Conservation (phyloP, 2,797 vertebrate genomes). For the Macroramphosus scolopax region DNA sequence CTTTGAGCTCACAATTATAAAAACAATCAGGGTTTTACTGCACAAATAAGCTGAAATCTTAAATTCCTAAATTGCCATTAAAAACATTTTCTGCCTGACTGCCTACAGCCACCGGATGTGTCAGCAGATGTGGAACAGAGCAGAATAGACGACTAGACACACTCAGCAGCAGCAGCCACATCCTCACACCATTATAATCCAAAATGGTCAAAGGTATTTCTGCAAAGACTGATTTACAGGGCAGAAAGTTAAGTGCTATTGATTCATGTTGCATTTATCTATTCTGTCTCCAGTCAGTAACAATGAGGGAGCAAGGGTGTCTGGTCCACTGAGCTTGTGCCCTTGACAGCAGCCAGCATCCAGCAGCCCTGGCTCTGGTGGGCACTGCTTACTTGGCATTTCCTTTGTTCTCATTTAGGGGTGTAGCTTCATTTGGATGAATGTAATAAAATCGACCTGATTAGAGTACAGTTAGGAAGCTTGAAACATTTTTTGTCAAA, state of each 20-base stretch:
- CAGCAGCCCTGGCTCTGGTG: slow-evolving; percentile 47
- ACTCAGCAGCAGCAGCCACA: not conserved
- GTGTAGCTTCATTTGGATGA: slow-evolving; percentile 33
- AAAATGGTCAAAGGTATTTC: slow-evolving; percentile 7
- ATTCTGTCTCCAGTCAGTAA: slow-evolving; percentile 9
- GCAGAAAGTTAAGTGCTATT: not conserved
- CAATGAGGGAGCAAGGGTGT: slow-evolving; percentile 12
- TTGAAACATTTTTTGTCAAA: not conserved
- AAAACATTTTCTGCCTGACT: slow-evolving; percentile 43
- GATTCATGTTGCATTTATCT: not conserved
- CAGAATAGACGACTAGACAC: too few species aligned
- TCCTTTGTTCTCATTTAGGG: slow-evolving; percentile 50
- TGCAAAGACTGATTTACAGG: not conserved
- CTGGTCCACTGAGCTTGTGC: slow-evolving; percentile 19
- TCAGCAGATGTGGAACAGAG: too few species aligned
- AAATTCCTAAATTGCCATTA: slow-evolving; percentile 31
- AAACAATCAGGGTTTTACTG: slow-evolving; percentile 19
- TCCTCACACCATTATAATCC: not conserved
- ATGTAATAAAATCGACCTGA: slow-evolving; percentile 33
- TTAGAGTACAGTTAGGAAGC: slow-evolving; percentile 8
- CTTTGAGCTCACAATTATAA: slow-evolving; percentile 9
- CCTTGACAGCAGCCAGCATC: slow-evolving; percentile 34
- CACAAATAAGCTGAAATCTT: slow-evolving; percentile 22
- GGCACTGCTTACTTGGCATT: slow-evolving; percentile 58
- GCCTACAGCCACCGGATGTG: slow-evolving; percentile 36